Percentiles rank a stretch among this genome's conserved stretches.
phyloP scores from a whole-genome alignment of 2,888 invertebrate species.

The Philereme transversata region DNA sequence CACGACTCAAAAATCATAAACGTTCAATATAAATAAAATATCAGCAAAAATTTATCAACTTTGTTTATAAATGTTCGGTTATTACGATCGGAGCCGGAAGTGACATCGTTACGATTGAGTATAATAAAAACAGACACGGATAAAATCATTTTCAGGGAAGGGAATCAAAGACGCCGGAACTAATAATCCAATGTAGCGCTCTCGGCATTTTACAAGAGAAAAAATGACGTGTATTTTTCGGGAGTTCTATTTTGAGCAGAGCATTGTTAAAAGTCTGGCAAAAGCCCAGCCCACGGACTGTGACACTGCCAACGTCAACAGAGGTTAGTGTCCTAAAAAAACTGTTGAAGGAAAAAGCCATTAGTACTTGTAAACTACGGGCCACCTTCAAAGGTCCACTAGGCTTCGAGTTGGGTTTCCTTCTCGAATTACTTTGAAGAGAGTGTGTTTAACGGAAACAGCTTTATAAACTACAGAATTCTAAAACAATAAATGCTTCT shows the following conservation, averaged over 20 bases:
- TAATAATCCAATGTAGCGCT: slow-evolving; percentile 37
- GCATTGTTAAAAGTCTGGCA: slow-evolving; percentile 80
- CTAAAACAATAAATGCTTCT: too few species aligned
- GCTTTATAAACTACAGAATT: too few species aligned
- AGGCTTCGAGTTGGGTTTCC: background rate
- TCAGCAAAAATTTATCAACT: slow-evolving; percentile 10
- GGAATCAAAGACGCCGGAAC: slow-evolving; percentile 36
- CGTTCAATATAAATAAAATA: slow-evolving; percentile 3
- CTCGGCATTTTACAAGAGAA: slow-evolving; percentile 53
- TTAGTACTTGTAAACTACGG: slow-evolving; percentile 47
- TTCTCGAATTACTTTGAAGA: too few species aligned
- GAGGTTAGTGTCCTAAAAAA: slow-evolving; percentile 78
- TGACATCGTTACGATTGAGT: slow-evolving; percentile 37
- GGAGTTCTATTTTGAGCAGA: slow-evolving; percentile 68
- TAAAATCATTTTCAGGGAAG: slow-evolving; percentile 26
- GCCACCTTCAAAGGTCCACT: slow-evolving; percentile 15
- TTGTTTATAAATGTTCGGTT: slow-evolving; percentile 22
- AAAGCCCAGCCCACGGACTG: slow-evolving; percentile 61
- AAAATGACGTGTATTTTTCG: slow-evolving; percentile 66
- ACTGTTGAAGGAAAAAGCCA: slow-evolving; percentile 56
- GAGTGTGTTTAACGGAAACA: too few species aligned
- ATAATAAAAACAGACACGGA: slow-evolving; percentile 26
- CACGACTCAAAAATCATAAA: background rate
- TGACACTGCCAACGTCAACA: slow-evolving; percentile 80
- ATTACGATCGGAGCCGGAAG: slow-evolving; percentile 29